Evolutionary conservation across 2,113 vertebrate genomes (phyloP).

Genomic region (Cyphomyrus discorhynchus): DNA sequence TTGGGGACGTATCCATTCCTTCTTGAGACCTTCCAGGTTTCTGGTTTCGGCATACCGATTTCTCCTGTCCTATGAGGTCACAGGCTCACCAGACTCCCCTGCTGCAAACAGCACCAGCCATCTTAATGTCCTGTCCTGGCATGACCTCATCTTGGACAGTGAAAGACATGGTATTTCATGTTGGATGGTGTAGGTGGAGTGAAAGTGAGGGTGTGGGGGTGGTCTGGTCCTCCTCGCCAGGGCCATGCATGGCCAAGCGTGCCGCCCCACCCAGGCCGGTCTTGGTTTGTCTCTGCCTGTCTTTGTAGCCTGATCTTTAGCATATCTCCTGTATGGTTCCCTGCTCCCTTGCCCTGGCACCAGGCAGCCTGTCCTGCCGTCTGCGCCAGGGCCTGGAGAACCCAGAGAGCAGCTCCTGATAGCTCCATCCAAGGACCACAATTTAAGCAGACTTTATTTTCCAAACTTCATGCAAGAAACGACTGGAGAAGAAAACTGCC

Average conservation of each 20-base stretch:
- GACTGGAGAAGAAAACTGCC: not conserved
- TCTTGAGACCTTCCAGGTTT: not conserved
- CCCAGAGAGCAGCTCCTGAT: not conserved
- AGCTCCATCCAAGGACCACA: not conserved
- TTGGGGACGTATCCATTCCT: not conserved
- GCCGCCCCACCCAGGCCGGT: not conserved
- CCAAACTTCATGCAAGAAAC: not conserved
- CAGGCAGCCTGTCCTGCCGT: not conserved
- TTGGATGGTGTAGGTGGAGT: not conserved
- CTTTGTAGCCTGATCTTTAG: not conserved
- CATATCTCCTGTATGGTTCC: not conserved
- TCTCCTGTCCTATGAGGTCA: not conserved
- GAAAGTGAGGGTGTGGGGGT: not conserved
- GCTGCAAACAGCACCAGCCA: not conserved
- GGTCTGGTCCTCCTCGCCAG: not conserved
- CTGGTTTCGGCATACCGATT: not conserved
- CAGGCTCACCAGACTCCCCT: not conserved
- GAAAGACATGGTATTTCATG: not conserved
- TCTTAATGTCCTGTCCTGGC: not conserved
- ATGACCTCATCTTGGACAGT: not conserved
- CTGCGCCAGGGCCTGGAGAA: not conserved
- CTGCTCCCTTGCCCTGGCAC: not conserved
- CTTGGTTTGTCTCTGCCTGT: not conserved
- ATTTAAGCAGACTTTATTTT: constrained; percentile 13
- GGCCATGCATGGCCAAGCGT: not conserved